Evolutionary conservation across 1,140 invertebrate species (phyloP).

Genomic region (Euwallacea fornicatus): DNA sequence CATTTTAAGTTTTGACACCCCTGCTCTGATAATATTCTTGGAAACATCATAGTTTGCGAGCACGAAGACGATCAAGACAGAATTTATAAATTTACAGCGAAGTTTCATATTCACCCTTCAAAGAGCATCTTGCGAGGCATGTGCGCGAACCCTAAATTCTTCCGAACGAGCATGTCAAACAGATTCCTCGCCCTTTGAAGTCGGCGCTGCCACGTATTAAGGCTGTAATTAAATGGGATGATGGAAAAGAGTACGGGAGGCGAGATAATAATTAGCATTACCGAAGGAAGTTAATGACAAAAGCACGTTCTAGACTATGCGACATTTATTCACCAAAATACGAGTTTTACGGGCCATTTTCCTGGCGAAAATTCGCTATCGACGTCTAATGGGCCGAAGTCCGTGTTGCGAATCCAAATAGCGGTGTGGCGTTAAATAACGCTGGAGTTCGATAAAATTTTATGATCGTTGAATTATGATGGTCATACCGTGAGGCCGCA

Average conservation of each 20-base stretch:
- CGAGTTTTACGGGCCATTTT: conserved; percentile 36
- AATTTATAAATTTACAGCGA: neutral
- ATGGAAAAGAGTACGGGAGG: neutral
- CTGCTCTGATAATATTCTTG: neutral
- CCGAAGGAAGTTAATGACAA: conserved; percentile 19
- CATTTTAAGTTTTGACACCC: neutral
- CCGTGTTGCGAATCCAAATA: conserved; percentile 29
- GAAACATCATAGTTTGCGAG: neutral
- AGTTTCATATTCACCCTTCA: conserved; percentile 3
- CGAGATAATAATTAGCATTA: neutral
- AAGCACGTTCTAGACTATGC: conserved; percentile 19
- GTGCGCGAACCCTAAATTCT: conserved; percentile 7
- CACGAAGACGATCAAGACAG: neutral
- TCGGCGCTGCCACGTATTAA: neutral
- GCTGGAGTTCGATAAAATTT: conserved; percentile 27
- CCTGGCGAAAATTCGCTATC: conserved; percentile 31
- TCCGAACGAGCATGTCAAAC: conserved; percentile 4
- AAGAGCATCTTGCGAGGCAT: neutral
- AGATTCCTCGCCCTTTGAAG: conserved; percentile 1
- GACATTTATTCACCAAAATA: conserved; percentile 33
- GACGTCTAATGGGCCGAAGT: conserved; percentile 32
- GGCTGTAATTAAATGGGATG: neutral
- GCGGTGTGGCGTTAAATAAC: conserved; percentile 26
- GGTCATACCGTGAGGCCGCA: neutral
- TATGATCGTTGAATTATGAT: conserved; percentile 5